A percentile compares a stretch with the other conserved stretches of the same genome.
Evolutionary conservation across 1,140 invertebrate species (phyloP).

Genomic region (Pteromalus puparum): DNA sequence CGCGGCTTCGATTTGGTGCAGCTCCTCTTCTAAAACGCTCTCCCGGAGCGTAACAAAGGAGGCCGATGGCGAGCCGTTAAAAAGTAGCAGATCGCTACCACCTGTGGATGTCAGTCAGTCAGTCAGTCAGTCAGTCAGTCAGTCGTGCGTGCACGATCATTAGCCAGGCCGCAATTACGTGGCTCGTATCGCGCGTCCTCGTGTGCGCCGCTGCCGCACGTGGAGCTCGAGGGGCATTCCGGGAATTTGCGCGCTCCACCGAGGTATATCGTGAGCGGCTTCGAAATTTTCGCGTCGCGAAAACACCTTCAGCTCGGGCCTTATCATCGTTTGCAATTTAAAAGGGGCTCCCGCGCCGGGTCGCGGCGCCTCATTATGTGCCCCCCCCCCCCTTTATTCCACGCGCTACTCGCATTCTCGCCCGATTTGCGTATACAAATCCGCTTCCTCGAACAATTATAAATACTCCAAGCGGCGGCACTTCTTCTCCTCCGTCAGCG

Average conservation of each 20-base stretch:
- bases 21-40: background rate
- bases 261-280: background rate
- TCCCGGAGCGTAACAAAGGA: background rate
- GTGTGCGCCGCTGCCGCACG: background rate
- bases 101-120: too few species aligned
- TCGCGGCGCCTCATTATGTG: background rate
- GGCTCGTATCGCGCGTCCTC: background rate
- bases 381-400: too few species aligned
- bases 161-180: constrained; percentile 1
- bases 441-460: constrained; percentile 22
- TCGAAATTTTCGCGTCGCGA: background rate
- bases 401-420: background rate
- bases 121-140: too few species aligned
- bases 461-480: background rate
- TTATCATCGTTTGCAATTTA: constrained; percentile 4
- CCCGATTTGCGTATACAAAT: background rate
- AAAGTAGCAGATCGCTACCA: too few species aligned
- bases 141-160: background rate
- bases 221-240: background rate
- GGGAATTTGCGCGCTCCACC: background rate
- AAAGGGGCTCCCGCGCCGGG: background rate
- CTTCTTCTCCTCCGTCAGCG: background rate
- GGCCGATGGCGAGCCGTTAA: background rate
- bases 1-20: background rate
- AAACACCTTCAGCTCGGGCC: background rate